Evolutionary conservation across 2,888 invertebrate genomes (phyloP).

Genomic region (Drosophila trichaetosa): DNA sequence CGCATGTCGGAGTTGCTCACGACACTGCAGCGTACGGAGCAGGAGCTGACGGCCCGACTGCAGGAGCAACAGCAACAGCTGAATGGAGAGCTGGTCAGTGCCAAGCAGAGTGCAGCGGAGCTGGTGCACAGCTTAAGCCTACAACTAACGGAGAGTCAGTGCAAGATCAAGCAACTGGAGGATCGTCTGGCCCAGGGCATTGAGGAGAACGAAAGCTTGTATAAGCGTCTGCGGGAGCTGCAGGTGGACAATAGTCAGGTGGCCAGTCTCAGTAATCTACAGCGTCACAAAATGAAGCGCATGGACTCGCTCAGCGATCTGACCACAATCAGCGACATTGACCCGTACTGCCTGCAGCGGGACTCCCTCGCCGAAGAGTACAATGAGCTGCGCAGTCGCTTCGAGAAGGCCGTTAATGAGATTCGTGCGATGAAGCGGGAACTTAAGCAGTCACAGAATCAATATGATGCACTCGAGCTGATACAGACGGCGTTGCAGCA

Average conservation of each 20-base stretch:
- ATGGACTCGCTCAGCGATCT: conserved; percentile 93
- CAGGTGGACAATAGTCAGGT: conserved; percentile 86
- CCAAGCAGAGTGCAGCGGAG: conserved; percentile 89
- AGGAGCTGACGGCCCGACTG: conserved; percentile 89
- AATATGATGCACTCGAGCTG: conserved; percentile 92
- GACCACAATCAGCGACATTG: conserved; percentile 91
- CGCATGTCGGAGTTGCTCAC: conserved; percentile 91
- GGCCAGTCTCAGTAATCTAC: conserved; percentile 83
- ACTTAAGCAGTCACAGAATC: conserved; percentile 91
- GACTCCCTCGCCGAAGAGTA: conserved; percentile 93
- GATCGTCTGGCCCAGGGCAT: conserved; percentile 88
- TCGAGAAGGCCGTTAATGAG: conserved; percentile 93
- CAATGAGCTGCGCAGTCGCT: conserved; percentile 90
- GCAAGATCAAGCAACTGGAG: conserved; percentile 84
- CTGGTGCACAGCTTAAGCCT: conserved; percentile 89
- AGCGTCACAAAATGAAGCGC: conserved; percentile 86
- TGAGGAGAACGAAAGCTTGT: conserved; percentile 91
- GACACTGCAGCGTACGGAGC: conserved; percentile 91
- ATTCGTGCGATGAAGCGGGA: conserved; percentile 93
- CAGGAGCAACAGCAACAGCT: conserved; percentile 89
- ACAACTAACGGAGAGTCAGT: conserved; percentile 89
- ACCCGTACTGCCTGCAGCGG: conserved; percentile 90
- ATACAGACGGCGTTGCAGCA: conserved; percentile 91
- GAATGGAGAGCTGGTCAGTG: conserved; percentile 88
- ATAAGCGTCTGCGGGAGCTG: conserved; percentile 89